Evolutionary conservation across 2,888 invertebrate genomes (phyloP).

Genomic region (Diarsia rubi): DNA sequence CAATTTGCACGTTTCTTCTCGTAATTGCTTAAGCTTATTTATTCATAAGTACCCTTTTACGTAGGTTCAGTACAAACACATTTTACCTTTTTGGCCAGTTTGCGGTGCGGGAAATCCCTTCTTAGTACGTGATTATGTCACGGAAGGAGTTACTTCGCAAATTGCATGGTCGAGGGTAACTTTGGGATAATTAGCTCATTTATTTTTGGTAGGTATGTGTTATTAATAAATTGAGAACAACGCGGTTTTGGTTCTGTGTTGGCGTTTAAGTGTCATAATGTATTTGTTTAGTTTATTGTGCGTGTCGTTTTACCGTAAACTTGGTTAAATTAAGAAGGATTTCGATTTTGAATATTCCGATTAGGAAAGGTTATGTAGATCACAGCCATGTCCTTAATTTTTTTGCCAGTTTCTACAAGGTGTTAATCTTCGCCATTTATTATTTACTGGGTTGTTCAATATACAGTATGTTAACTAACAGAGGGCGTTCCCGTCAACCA

Average conservation of each 20-base stretch:
- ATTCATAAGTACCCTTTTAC: slow-evolving; percentile 36
- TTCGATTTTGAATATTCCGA: not conserved
- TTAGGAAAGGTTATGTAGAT: not conserved
- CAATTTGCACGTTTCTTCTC: slow-evolving; percentile 35
- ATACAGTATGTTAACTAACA: no score
- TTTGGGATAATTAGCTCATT: slow-evolving; percentile 54
- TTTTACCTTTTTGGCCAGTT: slow-evolving; percentile 56
- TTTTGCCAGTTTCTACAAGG: not conserved
- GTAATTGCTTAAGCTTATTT: slow-evolving; percentile 54
- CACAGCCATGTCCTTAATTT: not conserved
- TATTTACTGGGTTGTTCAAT: not conserved
- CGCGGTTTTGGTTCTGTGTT: slow-evolving; percentile 2
- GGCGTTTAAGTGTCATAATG: not conserved
- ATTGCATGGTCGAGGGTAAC: slow-evolving; percentile 49
- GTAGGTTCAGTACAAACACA: slow-evolving; percentile 38
- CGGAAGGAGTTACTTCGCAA: slow-evolving; percentile 49
- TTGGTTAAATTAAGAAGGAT: not conserved
- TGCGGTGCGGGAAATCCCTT: slow-evolving; percentile 58
- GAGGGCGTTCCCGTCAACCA: no score
- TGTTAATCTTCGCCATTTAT: not conserved
- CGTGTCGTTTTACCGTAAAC: not conserved
- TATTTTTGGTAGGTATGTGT: slow-evolving; percentile 44
- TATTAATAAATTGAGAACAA: slow-evolving; percentile 29
- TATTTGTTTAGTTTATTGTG: not conserved
- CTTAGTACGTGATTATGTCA: slow-evolving; percentile 62